Evolutionary conservation across 2,113 vertebrate genomes (phyloP), one percentile per base, ranked within the genome.

Genomic region (Datnioides undecimradiatus): DNA sequence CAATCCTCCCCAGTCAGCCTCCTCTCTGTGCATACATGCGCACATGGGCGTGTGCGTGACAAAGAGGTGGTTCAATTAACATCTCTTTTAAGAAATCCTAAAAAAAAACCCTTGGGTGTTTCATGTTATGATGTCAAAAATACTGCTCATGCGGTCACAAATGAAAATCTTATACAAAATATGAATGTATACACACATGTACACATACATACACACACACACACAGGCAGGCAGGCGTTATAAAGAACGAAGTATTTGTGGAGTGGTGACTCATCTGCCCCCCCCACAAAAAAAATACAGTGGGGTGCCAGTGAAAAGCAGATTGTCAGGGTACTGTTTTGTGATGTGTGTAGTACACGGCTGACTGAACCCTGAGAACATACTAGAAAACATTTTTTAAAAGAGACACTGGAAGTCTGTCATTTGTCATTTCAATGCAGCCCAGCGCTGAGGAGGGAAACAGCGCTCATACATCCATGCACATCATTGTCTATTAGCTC

Each of bases 251-350:
- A 55, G 16, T 80, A 54, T 76, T 84, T 70, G 55, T 76, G 67
- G 36, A 73, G 38, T 63, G 64, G 87, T 92, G 91, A 91, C 74
- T 88, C 88, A 89, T 85, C 84, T 85, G 73, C 36, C 73, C 80
- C 43, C 41, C 25, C 5, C 43, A 27, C 4, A 51, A 25, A 49
- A 10, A 33, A 27, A 58, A 14, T 51, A 58, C 19, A 54, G 43
- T 21, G 34, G 7, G 55, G 38, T 13, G 46, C 3, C 41, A 9
- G 33, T 68, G 64, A 78, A 68, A 78, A 76, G 59, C 71, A 72
- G 63, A 79, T 69, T 73, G 78, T 90, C 79, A 79, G 34, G 34
- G 27, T 60, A 10, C 34, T 60, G 77, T 54, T 80, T 58, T 48
- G 66, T 87, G 78, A 68, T 40, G 77, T 84, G 52, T 51, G 69